Conservation (phyloP, 1,140 invertebrate species). For the Apis florea region DNA sequence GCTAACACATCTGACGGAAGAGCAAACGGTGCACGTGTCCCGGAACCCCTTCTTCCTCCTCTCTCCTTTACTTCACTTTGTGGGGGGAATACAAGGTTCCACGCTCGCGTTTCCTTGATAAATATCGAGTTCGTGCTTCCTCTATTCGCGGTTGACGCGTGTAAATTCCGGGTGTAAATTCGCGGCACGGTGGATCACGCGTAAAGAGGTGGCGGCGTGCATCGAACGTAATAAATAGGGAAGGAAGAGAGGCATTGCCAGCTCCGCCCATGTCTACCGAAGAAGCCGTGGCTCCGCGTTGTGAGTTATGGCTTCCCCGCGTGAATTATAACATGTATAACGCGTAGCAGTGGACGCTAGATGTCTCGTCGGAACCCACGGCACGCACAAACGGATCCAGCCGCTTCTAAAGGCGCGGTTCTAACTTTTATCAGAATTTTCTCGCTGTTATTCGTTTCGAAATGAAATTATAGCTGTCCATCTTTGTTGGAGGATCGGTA, state of each 20-base stretch:
- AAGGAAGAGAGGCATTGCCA: constrained; percentile 63
- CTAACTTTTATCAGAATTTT: constrained; percentile 12
- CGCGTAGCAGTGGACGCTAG: constrained; percentile 49
- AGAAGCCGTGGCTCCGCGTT: constrained; percentile 70
- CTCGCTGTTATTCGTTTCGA: too few species aligned
- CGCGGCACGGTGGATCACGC: constrained; percentile 42
- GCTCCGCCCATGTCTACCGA: constrained; percentile 75
- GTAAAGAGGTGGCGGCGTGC: constrained; percentile 38
- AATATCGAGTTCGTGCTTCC: constrained; percentile 17
- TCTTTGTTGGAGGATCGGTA: too few species aligned
- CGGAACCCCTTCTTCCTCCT: too few species aligned
- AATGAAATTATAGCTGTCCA: too few species aligned
- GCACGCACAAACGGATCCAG: background rate
- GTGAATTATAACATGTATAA: constrained; percentile 77
- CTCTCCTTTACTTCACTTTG: background rate
- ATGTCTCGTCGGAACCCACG: constrained; percentile 26
- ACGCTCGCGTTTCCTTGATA: constrained; percentile 7
- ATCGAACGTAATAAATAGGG: constrained; percentile 69
- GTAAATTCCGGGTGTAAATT: constrained; percentile 36
- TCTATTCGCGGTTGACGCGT: constrained; percentile 13
- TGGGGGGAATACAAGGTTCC: too few species aligned
- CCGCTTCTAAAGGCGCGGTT: constrained; percentile 51
- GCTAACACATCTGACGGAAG: too few species aligned
- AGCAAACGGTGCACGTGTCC: background rate
- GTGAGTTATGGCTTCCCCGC: constrained; percentile 74